Evolutionary conservation across 2,797 vertebrate species (phyloP).

Genomic region (Sebastiscus tertius): DNA sequence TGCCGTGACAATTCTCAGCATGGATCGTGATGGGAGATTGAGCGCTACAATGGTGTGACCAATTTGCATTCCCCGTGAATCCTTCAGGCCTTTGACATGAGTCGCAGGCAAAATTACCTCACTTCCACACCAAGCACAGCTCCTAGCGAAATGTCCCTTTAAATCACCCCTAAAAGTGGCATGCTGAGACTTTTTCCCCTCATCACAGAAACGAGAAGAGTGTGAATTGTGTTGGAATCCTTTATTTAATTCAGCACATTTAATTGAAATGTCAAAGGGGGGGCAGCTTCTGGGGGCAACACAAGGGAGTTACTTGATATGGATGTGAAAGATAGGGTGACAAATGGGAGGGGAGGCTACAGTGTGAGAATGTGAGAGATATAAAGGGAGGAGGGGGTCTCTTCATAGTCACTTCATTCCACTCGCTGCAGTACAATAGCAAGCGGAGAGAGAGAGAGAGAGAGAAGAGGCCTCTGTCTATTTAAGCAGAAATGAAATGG

Average conservation of each 20-base stretch:
- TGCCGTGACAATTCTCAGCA: constrained; percentile 78
- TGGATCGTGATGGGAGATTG: constrained; percentile 73
- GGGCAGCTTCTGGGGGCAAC: background rate
- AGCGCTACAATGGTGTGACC: constrained; percentile 74
- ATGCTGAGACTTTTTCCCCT: constrained; percentile 1
- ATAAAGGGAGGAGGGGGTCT: constrained; percentile 20
- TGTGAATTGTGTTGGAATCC: constrained; percentile 10
- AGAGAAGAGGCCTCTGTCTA: constrained; percentile 35
- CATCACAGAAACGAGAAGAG: constrained; percentile 1
- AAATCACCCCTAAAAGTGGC: constrained; percentile 35
- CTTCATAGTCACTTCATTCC: constrained; percentile 28
- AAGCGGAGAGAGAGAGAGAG: constrained; percentile 31
- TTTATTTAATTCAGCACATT: constrained; percentile 7
- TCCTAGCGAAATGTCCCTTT: constrained; percentile 28
- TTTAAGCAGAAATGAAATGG: constrained; percentile 56
- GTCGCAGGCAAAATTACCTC: constrained; percentile 63
- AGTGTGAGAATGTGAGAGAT: constrained; percentile 41
- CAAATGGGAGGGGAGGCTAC: constrained; percentile 25
- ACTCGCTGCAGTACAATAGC: constrained; percentile 32
- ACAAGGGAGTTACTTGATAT: constrained; percentile 41
- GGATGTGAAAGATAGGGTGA: constrained; percentile 38
- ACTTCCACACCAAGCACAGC: constrained; percentile 49
- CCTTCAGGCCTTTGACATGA: constrained; percentile 65
- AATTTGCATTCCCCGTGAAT: constrained; percentile 73
- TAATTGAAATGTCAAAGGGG: constrained; percentile 49